These are phyloP conservation scores for Drosophila pachea DNA, from an alignment of 1,140 invertebrate species.

Conservation along the genomic window DNA sequence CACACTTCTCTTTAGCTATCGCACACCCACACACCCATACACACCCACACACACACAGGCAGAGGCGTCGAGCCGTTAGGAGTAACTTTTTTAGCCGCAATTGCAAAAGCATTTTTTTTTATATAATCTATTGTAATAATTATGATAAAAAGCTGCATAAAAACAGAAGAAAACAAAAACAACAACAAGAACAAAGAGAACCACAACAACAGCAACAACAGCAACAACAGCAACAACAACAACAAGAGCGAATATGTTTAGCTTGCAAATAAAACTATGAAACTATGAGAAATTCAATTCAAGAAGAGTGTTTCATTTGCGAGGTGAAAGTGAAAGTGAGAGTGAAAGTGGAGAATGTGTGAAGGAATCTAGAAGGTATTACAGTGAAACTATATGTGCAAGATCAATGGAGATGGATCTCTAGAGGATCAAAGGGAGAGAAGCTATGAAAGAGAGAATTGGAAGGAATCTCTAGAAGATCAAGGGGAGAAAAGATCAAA, in stretches of 20 bases:
- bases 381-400: too few species aligned
- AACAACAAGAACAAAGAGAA: conserved; percentile 42
- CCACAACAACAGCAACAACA: conserved; percentile 27
- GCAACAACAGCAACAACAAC: conserved; percentile 34
- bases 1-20: conserved; percentile 7
- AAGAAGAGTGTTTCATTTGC: conserved; percentile 1
- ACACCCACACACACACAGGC: conserved; percentile 9
- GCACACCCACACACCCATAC: conserved; percentile 18
- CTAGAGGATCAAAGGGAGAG: too few species aligned
- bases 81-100: conserved; percentile 52
- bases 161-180: conserved; percentile 18
- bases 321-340: too few species aligned
- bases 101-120: conserved; percentile 62
- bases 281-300: conserved; percentile 44
- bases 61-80: conserved; percentile 32
- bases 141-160: conserved; percentile 63
- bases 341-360: too few species aligned
- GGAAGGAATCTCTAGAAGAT: too few species aligned
- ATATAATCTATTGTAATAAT: conserved; percentile 59
- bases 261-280: conserved; percentile 61
- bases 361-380: too few species aligned
- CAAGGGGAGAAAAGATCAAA: neutral
- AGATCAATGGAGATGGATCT: too few species aligned
- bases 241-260: conserved; percentile 46
- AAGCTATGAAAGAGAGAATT: too few species aligned